Conservation (phyloP, 2,113 vertebrate species). For the Lepidothrix coronata region DNA sequence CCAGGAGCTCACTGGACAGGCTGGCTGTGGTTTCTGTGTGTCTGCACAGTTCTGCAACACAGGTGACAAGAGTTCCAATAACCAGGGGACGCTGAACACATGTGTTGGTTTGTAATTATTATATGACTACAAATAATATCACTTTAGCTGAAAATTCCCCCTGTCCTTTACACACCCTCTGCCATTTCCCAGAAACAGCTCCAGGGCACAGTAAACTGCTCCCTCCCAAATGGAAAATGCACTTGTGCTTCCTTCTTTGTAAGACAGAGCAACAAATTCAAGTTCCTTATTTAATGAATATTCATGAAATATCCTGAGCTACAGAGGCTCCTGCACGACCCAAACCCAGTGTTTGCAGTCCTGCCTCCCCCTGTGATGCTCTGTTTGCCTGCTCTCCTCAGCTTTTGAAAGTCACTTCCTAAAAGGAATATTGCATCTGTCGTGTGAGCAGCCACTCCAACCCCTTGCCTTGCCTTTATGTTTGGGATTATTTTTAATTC, state of each 20-base stretch:
- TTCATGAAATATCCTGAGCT: not conserved
- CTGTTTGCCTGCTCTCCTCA: not conserved
- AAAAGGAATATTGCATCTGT: not conserved
- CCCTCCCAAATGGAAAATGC: not conserved
- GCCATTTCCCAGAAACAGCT: not conserved
- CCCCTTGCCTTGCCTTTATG: not conserved
- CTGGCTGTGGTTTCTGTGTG: not conserved
- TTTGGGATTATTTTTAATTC: not conserved
- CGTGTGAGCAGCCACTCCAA: not conserved
- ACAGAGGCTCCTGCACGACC: not conserved
- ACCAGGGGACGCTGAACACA: not conserved
- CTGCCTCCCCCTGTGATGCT: not conserved
- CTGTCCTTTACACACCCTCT: not conserved
- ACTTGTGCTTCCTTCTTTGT: not conserved
- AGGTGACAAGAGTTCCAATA: fast-evolving
- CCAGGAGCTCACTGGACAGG: not conserved
- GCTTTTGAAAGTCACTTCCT: too few species aligned
- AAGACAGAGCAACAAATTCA: not conserved
- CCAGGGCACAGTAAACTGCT: not conserved
- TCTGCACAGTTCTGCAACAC: not conserved
- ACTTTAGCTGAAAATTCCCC: not conserved
- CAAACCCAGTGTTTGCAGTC: not conserved
- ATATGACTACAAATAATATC: not conserved
- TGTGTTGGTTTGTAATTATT: not conserved
- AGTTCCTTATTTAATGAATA: not conserved